Percentiles rank a stretch among this genome's conserved stretches.
These are phyloP conservation scores for Cancer borealis DNA, from an alignment of 2,888 invertebrate species.

Conservation along the genomic window DNA sequence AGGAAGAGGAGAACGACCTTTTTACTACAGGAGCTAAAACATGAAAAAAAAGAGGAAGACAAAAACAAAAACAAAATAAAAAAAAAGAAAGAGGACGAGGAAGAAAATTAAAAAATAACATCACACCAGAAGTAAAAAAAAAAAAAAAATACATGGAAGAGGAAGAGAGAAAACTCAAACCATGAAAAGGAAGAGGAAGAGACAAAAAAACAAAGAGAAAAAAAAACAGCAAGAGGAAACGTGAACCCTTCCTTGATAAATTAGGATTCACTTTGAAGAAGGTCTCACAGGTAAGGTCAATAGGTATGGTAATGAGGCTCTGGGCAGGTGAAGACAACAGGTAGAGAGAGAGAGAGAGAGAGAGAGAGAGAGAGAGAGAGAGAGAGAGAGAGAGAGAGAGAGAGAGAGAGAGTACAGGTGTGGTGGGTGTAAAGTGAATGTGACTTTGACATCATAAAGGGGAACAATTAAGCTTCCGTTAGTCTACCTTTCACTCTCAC, in stretches of 20 bases:
- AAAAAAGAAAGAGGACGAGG: neutral
- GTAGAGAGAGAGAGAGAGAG: neutral
- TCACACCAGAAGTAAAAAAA: neutral
- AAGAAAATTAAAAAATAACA: neutral
- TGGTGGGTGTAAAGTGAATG: neutral
- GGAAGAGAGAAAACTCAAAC: neutral
- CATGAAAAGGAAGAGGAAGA: neutral
- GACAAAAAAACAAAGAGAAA: neutral
- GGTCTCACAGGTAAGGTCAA: neutral
- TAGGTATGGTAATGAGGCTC: neutral
- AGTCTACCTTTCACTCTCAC: neutral
- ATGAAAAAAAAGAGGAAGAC: neutral
- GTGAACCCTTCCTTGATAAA: neutral
- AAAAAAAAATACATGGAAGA: too few relatives aligned
- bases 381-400: slow-evolving; percentile 11
- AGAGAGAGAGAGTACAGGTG: slow-evolving; percentile 15
- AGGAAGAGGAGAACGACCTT: too few relatives aligned
- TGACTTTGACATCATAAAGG: slow-evolving; percentile 11
- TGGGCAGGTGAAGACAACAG: neutral
- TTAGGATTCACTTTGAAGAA: neutral
- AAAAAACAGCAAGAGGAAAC: neutral
- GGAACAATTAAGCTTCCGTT: neutral
- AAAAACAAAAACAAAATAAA: too few relatives aligned
- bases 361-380: slow-evolving; percentile 20
- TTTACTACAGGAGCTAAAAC: too few relatives aligned